Conservation (phyloP, 2,888 invertebrate genomes). For the Shargacucullia verbasci region DNA sequence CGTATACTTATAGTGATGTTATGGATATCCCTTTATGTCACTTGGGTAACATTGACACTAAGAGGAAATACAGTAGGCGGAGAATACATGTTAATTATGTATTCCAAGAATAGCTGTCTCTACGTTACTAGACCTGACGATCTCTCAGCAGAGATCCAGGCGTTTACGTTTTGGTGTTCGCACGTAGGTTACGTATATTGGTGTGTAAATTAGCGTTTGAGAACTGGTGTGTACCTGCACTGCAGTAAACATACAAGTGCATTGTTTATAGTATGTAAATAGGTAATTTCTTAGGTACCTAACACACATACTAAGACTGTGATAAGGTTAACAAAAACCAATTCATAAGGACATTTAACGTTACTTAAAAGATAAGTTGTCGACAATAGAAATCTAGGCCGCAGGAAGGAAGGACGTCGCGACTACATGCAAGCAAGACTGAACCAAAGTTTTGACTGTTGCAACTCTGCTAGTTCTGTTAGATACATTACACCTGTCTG, state of each 20-base stretch:
- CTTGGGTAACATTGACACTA: conserved; percentile 23
- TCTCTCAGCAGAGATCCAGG: no score
- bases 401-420: conserved; percentile 29
- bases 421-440: conserved; percentile 35
- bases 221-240: background rate
- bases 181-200: no score
- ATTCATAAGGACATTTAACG: conserved; percentile 7
- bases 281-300: no score
- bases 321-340: conserved; percentile 9
- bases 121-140: no score
- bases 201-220: background rate
- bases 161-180: no score
- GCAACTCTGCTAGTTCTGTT: conserved; percentile 16
- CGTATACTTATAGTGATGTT: conserved; percentile 9
- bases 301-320: background rate
- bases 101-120: background rate
- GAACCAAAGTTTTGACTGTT: conserved; percentile 53
- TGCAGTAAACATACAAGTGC: no score
- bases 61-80: conserved; percentile 1
- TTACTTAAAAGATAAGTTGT: conserved; percentile 23
- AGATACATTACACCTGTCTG: background rate
- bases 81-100: background rate
- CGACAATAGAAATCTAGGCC: conserved; percentile 36
- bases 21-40: conserved; percentile 20
- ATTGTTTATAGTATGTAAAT: no score